phyloP scores from a whole-genome alignment of 1,140 invertebrate species.

The Druon quercuslanigerum region DNA sequence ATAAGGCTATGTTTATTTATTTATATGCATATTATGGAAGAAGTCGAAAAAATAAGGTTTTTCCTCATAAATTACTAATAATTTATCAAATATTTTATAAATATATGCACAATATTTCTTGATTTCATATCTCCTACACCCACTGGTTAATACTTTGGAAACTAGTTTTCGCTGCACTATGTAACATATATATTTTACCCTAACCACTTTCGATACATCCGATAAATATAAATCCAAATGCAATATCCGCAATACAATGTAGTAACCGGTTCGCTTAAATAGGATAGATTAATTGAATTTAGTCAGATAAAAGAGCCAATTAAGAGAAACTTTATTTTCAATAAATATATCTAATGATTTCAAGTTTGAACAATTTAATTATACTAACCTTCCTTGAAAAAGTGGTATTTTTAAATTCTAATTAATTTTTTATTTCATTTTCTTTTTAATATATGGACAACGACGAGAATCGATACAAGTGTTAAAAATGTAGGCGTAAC shows the following conservation, averaged over 20 bases:
- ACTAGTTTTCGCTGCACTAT: neutral
- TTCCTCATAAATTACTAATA: neutral
- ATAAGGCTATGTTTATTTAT: no score
- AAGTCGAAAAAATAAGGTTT: no score
- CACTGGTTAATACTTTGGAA: neutral
- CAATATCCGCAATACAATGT: neutral
- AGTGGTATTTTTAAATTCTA: no score
- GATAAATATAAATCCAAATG: neutral
- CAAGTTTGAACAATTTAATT: no score
- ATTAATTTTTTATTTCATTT: no score
- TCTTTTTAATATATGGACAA: no score
- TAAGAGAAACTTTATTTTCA: neutral
- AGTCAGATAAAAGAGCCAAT: neutral
- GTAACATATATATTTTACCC: constrained; percentile 2
- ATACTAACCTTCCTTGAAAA: no score
- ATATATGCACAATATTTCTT: neutral
- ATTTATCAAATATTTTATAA: neutral
- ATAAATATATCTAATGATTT: neutral
- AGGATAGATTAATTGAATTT: constrained; percentile 16
- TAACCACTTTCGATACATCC: neutral
- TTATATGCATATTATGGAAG: no score
- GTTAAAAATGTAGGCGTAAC: constrained; percentile 1
- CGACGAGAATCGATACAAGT: neutral
- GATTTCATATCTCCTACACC: neutral
- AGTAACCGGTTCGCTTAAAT: neutral